Evolutionary conservation across 92 coral and sea anemone species (phyloP).

Genomic region (Hydrozoanthus gracilis): DNA sequence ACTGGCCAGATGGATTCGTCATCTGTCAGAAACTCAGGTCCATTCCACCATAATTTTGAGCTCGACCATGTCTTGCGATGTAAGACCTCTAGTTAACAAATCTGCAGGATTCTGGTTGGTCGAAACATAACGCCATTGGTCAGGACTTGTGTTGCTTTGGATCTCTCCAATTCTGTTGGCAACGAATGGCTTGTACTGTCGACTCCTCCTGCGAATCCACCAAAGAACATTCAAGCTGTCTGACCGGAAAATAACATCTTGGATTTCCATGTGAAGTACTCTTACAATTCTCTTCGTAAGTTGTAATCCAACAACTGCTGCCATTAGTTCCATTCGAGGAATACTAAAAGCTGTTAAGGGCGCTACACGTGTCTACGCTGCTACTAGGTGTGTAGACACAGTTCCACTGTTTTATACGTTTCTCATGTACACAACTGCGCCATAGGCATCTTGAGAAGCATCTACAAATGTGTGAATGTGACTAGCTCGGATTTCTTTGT

Average conservation of each 20-base stretch:
- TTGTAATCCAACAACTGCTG: constrained; percentile 67
- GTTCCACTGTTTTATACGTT: constrained; percentile 58
- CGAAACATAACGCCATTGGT: no score
- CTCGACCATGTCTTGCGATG: no score
- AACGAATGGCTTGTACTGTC: no score
- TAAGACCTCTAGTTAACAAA: no score
- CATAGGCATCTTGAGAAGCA: constrained; percentile 72
- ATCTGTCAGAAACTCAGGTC: no score
- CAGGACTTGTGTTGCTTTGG: no score
- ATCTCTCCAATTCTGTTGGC: no score
- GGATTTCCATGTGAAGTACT: constrained; percentile 18
- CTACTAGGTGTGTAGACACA: constrained; percentile 52
- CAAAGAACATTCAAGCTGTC: no score
- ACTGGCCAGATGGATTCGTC: no score
- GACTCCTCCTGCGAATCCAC: no score
- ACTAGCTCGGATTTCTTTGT: constrained; percentile 34
- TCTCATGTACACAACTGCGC: constrained; percentile 68
- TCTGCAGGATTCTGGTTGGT: no score
- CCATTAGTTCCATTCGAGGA: constrained; percentile 67
- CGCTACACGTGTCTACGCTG: constrained; percentile 62
- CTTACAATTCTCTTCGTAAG: constrained; percentile 49
- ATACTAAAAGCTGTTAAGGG: constrained; percentile 60
- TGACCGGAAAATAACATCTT: constrained; percentile 53
- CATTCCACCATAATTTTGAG: no score
- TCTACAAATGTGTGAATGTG: constrained; percentile 74